phyloP scores from a whole-genome alignment of 2,888 invertebrate genomes.

The Diarsia mendica region DNA sequence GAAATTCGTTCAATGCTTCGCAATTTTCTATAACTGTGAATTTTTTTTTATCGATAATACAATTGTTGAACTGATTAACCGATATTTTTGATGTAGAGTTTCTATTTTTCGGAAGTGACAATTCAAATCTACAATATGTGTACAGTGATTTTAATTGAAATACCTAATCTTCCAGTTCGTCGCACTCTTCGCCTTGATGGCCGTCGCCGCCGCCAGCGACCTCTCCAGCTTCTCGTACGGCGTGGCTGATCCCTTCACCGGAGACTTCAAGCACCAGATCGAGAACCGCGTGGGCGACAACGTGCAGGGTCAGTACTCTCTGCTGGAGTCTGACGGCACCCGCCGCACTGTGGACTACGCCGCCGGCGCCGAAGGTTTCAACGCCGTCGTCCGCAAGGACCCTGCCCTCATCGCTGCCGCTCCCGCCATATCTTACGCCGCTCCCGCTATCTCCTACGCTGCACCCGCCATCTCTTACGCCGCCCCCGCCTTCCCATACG shows the following conservation, averaged over 20 bases:
- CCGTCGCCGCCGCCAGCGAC: conserved; percentile 73
- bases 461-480: conserved; percentile 48
- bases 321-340: conserved; percentile 88
- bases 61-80: too few species aligned
- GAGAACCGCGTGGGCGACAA: conserved; percentile 75
- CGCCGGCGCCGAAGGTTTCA: conserved; percentile 88
- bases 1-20: conserved; percentile 22
- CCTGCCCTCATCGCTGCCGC: conserved; percentile 74
- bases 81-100: background rate
- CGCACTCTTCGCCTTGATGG: conserved; percentile 75
- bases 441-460: conserved; percentile 62
- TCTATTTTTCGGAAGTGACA: background rate
- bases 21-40: conserved; percentile 3
- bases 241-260: conserved; percentile 87
- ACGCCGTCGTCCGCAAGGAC: conserved; percentile 89
- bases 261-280: conserved; percentile 87
- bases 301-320: conserved; percentile 76
- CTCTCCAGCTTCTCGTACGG: conserved; percentile 86
- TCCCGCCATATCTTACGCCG: conserved; percentile 58
- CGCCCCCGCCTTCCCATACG: conserved; percentile 16
- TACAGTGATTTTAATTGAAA: background rate
- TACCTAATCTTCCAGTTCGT: conserved; percentile 77
- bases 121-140: background rate
- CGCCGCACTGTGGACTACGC: conserved; percentile 89
- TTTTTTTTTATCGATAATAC: background rate